Conservation (phyloP, 2,888 invertebrate species). For the Hybos culiciformis region DNA sequence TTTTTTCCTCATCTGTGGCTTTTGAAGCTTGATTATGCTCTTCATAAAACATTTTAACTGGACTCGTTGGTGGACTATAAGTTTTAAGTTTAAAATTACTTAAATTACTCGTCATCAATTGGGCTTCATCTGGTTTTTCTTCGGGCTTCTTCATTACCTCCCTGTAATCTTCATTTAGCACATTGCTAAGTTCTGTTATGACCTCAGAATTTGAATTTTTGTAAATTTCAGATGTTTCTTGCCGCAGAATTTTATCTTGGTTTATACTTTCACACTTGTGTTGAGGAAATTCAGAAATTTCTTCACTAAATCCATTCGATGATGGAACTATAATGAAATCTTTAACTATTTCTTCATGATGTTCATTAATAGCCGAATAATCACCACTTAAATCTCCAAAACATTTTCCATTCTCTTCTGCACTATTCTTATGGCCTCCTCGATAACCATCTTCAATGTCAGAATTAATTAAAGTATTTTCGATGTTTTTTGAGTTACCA, state of each 20-base stretch:
- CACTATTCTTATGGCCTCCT: constrained; percentile 8
- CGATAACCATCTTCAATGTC: constrained; percentile 21
- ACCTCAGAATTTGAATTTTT: constrained; percentile 17
- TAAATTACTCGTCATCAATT: constrained; percentile 27
- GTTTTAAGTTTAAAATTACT: constrained; percentile 27
- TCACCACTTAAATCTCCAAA: constrained; percentile 7
- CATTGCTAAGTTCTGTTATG: constrained; percentile 24
- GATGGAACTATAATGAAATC: not conserved
- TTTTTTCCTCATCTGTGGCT: constrained; percentile 17
- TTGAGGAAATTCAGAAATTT: no score
- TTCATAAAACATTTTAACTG: constrained; percentile 8
- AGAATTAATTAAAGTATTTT: constrained; percentile 14
- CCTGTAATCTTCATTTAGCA: constrained; percentile 25
- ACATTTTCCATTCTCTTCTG: not conserved
- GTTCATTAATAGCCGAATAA: constrained; percentile 6
- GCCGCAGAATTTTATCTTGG: constrained; percentile 12
- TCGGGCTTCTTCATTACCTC: constrained; percentile 23
- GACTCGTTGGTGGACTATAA: constrained; percentile 4
- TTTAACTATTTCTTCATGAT: not conserved
- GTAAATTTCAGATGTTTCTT: no score
- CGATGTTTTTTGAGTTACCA: not conserved
- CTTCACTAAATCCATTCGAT: no score
- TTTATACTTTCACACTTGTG: no score
- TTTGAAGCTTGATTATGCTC: constrained; percentile 7
- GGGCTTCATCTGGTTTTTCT: constrained; percentile 19